Base-by-base conservation (phyloP, 2,888 invertebrate species). In the Palloptera scutellata region DNA sequence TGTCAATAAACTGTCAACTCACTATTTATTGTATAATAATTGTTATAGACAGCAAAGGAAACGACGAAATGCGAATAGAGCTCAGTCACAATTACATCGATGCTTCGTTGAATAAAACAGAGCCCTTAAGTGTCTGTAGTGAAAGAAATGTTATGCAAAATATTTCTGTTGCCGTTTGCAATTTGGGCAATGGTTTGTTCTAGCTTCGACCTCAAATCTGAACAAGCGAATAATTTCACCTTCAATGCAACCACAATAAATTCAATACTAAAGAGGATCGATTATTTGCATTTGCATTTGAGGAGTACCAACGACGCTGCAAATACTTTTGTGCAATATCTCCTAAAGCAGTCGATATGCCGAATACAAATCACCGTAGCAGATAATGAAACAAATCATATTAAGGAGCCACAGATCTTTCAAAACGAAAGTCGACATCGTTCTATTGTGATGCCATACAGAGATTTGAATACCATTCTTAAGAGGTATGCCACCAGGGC, bases 221-320 rank as follows among this genome's bases (percentile, higher is more conserved):
- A 10, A 30, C 12, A 53, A 17, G 12, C n/a, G 40, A 1, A 1
- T 5, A 40, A 9, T 30, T 66, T 55, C 45, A 40, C 55, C 13
- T 62, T 63, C 58, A 67, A 63, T 19, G 30, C 19, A 41, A 54
- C 51, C 13, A 66, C 40, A 30, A 30, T 30, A 2, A 30, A 30
- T 30, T 30, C 30, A 2, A 6, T 79, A 43, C 52, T 82, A 10
- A 53, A 52, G 9, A 70, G 73, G 19, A 60, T 76, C 19, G 68
- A 75, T 59, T 75, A 73, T 13, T 63, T 81, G 40, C 73, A 74
- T 41, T 30, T 81, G 19, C 79, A 76, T 53, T 63, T 82, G 45
- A 64, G 63, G 0, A 64, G 52, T 6, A 5, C 41, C 0, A 40
- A 51, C 4, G 76, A 78, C 59, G 71, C 59, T 20, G 75, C 65